These are phyloP conservation scores for Pterostichus madidus DNA, from an alignment of 2,888 invertebrate species.

Conservation along the genomic window DNA sequence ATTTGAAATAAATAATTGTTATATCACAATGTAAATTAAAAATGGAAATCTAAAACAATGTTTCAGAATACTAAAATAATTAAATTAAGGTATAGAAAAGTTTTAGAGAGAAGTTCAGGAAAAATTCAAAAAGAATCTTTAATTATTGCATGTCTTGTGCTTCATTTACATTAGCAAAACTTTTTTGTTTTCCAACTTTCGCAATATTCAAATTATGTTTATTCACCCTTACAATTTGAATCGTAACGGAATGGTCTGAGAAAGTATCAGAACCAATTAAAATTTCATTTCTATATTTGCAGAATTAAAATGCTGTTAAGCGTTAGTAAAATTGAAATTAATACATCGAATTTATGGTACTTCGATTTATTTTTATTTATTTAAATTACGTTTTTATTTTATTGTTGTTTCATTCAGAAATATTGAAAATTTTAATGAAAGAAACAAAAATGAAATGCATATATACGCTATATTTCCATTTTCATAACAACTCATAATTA, in stretches of 20 bases:
- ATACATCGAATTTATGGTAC: neutral
- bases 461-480: no score
- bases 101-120: neutral
- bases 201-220: slow-evolving; percentile 42
- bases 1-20: no score
- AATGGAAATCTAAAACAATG: slow-evolving; percentile 4
- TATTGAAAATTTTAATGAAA: no score
- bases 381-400: no score
- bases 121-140: slow-evolving; percentile 46
- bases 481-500: no score
- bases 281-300: slow-evolving; percentile 11
- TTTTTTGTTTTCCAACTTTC: slow-evolving; percentile 43
- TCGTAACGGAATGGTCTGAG: slow-evolving; percentile 12
- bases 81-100: slow-evolving; percentile 14
- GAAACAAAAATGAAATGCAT: no score
- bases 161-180: slow-evolving; percentile 38
- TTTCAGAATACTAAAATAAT: slow-evolving; percentile 5
- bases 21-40: no score
- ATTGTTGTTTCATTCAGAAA: no score
- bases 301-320: neutral
- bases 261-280: slow-evolving; percentile 36
- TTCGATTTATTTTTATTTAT: neutral
- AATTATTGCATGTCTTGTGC: slow-evolving; percentile 47
- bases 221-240: slow-evolving; percentile 39
- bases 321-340: neutral